Percentiles rank a stretch among this genome's conserved stretches.
These are phyloP conservation scores for Polietes domitor DNA, from an alignment of 2,888 invertebrate genomes.

Conservation along the genomic window DNA sequence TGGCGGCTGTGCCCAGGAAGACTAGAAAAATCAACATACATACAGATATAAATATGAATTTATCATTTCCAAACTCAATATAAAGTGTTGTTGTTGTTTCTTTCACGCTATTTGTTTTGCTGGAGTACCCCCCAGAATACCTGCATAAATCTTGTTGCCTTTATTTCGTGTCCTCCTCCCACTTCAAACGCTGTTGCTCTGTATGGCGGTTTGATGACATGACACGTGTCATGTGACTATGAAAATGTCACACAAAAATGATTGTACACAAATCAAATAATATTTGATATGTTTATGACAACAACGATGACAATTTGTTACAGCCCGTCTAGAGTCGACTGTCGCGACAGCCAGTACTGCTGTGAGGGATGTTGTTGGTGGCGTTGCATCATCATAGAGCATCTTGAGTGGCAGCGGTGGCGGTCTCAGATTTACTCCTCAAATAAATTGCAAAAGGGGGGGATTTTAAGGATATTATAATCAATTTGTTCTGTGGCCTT, in stretches of 20 bases:
- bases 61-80: conserved; percentile 9
- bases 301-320: conserved; percentile 57
- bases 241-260: conserved; percentile 25
- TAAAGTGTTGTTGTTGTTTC: conserved; percentile 1
- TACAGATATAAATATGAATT: neutral
- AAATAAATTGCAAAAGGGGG: neutral
- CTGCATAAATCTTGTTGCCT: conserved; percentile 28
- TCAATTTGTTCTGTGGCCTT: neutral
- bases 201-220: neutral
- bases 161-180: neutral
- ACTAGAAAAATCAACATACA: neutral
- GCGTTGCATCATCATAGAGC: neutral
- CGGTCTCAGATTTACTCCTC: neutral
- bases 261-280: conserved; percentile 23
- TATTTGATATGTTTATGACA: conserved; percentile 59
- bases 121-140: neutral
- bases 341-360: neutral
- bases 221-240: conserved; percentile 40
- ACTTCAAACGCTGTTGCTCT: neutral
- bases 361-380: neutral
- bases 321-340: neutral
- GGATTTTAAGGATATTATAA: conserved; percentile 12
- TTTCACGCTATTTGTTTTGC: neutral
- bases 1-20: neutral
- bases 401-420: neutral